Base-by-base conservation (phyloP, 1,140 invertebrate species). In the Myzus persicae region DNA sequence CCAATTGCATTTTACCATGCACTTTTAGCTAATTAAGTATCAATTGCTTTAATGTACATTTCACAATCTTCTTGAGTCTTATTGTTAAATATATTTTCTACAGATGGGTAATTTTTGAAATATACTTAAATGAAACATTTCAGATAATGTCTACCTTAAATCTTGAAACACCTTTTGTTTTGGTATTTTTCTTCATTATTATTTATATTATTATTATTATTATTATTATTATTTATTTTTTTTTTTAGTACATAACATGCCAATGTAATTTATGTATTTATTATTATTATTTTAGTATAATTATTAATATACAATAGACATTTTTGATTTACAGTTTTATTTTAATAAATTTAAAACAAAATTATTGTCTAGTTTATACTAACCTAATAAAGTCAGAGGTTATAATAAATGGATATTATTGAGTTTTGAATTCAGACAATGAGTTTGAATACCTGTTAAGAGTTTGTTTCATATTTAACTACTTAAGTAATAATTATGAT, bases 251-350 rank as follows among this genome's bases (percentile, higher is more conserved):
- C 51, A 44, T 67, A n/a, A 76, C 59, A 91, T 76, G 24, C 40
- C 26, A 67, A 76, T 81, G 54, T 91, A 76, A 44, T 91, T 76
- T 44, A 76, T 91, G 26, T 91, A 38, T 59, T 90, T 51, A 54
- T 90, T 90, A 44, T 91, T 91, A 91, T 91, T 91, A 91, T 91
- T 91, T 91, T 76, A 91, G 90, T 81, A 22, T 91, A 91, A 44
- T 91, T 91, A 81, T 91, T 91, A 76, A 81, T 76, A 76, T 90
- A 90, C 38, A 91, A 91, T 91, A 91, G 90, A 91, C 14, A 67
- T 44, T 91, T 91, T 76, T 59, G 22, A 91, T 91, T 91, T 76
- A 91, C 31, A 91, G 20, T 91, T 91, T 91, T 76, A 91, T 91
- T 91, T 91, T 76, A 91, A 76, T 91, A 91, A n/a, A 91, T 76